phyloP scores from a whole-genome alignment of 2,888 invertebrate species.

The Stictocephala bisonia region DNA sequence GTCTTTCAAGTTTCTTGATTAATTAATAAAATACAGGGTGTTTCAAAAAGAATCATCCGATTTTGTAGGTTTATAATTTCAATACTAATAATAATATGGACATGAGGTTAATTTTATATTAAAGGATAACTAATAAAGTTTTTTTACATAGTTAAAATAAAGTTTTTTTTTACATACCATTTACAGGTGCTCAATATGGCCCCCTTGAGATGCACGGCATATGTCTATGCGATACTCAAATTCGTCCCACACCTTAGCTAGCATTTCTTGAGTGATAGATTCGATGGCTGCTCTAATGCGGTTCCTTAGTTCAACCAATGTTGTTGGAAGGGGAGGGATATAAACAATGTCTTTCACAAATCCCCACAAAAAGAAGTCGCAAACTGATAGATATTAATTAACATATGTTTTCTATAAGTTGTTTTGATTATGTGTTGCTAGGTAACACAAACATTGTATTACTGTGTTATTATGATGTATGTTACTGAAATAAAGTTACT shows the following conservation, averaged over 20 bases:
- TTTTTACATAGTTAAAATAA: too few relatives aligned
- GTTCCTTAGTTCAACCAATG: too few relatives aligned
- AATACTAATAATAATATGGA: neutral
- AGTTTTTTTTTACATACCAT: too few relatives aligned
- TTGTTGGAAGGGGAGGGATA: neutral
- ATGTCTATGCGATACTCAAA: neutral
- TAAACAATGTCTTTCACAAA: neutral
- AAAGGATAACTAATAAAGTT: neutral
- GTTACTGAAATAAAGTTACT: too few relatives aligned
- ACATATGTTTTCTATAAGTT: too few relatives aligned
- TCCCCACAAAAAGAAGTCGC: neutral
- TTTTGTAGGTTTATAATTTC: neutral
- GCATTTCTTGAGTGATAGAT: neutral
- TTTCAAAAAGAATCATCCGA: neutral
- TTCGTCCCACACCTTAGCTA: neutral
- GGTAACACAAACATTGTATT: too few relatives aligned
- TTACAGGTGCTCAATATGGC: neutral
- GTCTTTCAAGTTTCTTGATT: too few relatives aligned
- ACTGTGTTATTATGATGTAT: too few relatives aligned
- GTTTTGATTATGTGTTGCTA: too few relatives aligned
- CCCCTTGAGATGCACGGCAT: neutral
- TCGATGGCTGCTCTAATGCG: neutral
- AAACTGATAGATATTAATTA: too few relatives aligned
- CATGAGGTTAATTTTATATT: neutral
- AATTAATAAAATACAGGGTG: too few relatives aligned